phyloP scores from a whole-genome alignment of 2,113 vertebrate genomes.

The Saccopteryx bilineata region DNA sequence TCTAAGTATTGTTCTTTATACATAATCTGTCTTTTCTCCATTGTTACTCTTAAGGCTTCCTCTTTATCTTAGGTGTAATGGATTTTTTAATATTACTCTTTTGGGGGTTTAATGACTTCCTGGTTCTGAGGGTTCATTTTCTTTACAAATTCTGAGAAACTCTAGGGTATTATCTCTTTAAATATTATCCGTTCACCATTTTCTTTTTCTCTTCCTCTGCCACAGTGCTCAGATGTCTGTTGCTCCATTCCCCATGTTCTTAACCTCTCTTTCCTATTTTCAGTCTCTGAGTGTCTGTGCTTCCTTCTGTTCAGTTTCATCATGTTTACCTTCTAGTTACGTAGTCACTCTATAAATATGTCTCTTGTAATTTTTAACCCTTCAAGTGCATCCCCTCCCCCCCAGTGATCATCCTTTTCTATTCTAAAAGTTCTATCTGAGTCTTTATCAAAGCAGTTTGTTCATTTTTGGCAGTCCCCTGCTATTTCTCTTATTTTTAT shows the following conservation, averaged over 20 bases:
- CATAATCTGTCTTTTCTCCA: background rate
- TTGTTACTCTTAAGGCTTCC: background rate
- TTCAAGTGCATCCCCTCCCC: background rate
- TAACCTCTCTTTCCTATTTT: background rate
- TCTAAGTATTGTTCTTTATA: background rate
- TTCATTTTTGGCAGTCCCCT: constrained; percentile 12
- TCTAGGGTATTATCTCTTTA: background rate
- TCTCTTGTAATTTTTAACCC: background rate
- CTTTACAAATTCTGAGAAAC: background rate
- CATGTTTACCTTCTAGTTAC: background rate
- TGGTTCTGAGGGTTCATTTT: background rate
- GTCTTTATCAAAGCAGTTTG: background rate
- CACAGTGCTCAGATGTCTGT: background rate
- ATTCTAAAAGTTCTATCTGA: constrained; percentile 10
- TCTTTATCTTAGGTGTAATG: background rate
- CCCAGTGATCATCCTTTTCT: background rate
- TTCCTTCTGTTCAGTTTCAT: background rate
- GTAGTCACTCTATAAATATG: background rate
- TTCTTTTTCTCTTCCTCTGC: background rate
- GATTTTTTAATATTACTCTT: background rate
- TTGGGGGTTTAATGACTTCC: background rate
- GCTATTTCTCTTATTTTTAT: background rate
- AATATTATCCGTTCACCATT: background rate
- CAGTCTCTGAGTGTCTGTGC: background rate
- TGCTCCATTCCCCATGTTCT: background rate